These are phyloP conservation scores for Gambusia affinis DNA, from an alignment of 2,113 vertebrate genomes.

Conservation along the genomic window DNA sequence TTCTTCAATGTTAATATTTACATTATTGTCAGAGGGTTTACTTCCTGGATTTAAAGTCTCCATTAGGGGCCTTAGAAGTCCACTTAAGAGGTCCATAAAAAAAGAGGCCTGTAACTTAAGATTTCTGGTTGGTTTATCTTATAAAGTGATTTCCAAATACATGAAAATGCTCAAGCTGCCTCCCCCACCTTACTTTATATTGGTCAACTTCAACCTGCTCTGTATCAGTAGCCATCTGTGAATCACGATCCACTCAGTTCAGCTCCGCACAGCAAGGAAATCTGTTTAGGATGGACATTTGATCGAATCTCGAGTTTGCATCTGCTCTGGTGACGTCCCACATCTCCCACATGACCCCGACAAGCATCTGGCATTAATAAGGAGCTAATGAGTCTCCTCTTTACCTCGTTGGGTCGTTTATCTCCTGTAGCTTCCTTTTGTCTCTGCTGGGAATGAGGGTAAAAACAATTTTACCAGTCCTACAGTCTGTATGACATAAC, in stretches of 20 bases:
- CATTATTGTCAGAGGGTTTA: constrained; percentile 54
- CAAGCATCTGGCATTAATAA: constrained; percentile 72
- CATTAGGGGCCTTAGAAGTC: constrained; percentile 64
- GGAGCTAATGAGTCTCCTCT: constrained; percentile 71
- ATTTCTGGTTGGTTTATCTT: constrained; percentile 4
- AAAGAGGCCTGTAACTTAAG: constrained; percentile 4
- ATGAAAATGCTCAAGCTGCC: neutral
- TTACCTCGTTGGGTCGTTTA: constrained; percentile 60
- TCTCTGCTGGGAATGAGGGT: constrained; percentile 21
- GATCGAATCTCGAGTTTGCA: constrained; percentile 69
- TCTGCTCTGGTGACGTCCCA: constrained; percentile 61
- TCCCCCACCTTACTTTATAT: constrained; percentile 9
- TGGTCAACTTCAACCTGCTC: constrained; percentile 21
- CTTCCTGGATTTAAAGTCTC: constrained; percentile 55
- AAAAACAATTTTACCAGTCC: constrained; percentile 42
- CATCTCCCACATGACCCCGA: constrained; percentile 48
- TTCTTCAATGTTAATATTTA: constrained; percentile 66
- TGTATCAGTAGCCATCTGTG: constrained; percentile 26
- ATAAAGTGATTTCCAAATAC: neutral
- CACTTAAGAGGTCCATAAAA: constrained; percentile 23
- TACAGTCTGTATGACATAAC: too few relatives aligned
- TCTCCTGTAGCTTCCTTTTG: constrained; percentile 57
- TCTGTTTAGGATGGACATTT: constrained; percentile 67
- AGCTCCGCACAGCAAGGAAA: constrained; percentile 59
- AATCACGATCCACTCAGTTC: constrained; percentile 42